Conservation (phyloP, 2,113 vertebrate genomes). For the Melierax canorus region DNA sequence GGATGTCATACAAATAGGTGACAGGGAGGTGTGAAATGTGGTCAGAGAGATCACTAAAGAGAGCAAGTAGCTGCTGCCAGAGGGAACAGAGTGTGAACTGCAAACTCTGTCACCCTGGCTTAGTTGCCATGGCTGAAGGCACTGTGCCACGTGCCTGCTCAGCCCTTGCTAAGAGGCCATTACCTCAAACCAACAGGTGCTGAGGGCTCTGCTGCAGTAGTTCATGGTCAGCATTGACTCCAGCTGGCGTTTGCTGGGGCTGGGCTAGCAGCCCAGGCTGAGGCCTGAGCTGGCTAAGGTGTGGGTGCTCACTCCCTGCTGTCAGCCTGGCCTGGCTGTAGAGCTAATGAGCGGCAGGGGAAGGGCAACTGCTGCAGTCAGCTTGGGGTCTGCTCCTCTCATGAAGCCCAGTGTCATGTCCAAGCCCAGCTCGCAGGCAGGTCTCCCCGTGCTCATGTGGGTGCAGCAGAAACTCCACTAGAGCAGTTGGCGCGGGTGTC, state of each 20-base stretch:
- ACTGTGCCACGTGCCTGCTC: background rate
- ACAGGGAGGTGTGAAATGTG: background rate
- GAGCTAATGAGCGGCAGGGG: background rate
- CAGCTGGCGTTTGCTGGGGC: background rate
- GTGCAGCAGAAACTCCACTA: background rate
- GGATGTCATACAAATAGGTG: background rate
- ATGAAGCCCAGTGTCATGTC: background rate
- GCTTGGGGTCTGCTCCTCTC: background rate
- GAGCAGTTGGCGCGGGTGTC: background rate
- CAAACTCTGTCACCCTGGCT: background rate
- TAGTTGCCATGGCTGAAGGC: background rate
- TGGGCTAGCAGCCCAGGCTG: background rate
- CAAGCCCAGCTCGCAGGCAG: background rate
- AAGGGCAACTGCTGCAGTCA: background rate
- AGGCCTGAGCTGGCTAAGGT: background rate
- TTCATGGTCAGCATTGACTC: background rate
- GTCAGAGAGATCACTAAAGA: background rate
- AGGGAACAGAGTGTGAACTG: accelerated
- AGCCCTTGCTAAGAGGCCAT: background rate
- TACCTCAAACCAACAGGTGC: background rate
- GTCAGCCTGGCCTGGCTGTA: background rate
- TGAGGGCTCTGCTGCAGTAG: background rate
- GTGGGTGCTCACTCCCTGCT: background rate
- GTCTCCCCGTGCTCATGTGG: background rate
- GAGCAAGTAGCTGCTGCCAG: background rate